phyloP scores from a whole-genome alignment of 2,113 vertebrate species.

The Paramormyrops kingsleyae region DNA sequence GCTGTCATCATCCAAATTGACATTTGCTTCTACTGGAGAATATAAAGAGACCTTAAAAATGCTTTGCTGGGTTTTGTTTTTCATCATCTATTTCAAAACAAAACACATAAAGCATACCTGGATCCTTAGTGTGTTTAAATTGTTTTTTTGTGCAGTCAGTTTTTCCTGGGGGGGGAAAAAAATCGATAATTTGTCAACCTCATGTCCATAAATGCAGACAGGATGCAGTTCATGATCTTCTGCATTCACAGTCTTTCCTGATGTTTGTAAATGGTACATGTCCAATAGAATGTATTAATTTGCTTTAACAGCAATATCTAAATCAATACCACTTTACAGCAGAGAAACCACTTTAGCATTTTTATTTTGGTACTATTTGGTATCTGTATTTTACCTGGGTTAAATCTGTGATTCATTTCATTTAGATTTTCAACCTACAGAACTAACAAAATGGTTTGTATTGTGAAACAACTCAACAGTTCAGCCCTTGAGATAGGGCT shows the following conservation, averaged over 20 bases:
- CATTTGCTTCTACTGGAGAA: slow-evolving; percentile 30
- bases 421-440: background rate
- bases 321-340: background rate
- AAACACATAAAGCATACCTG: slow-evolving; percentile 40
- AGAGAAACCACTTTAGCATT: background rate
- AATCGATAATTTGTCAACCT: background rate
- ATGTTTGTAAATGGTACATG: background rate
- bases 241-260: too few relatives aligned
- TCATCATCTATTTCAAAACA: background rate
- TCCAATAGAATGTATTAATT: background rate
- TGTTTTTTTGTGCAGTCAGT: too few relatives aligned
- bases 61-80: background rate
- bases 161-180: too few relatives aligned
- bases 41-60: background rate
- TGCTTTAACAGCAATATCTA: background rate
- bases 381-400: background rate
- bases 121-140: slow-evolving; percentile 51
- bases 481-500: background rate
- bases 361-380: background rate
- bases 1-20: slow-evolving; percentile 41
- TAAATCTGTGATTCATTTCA: background rate
- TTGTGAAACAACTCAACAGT: background rate
- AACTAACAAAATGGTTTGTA: background rate
- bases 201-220: background rate
- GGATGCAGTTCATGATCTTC: background rate